phyloP scores from a whole-genome alignment of 2,888 invertebrate genomes.

The Cordylochernes scorpioides region DNA sequence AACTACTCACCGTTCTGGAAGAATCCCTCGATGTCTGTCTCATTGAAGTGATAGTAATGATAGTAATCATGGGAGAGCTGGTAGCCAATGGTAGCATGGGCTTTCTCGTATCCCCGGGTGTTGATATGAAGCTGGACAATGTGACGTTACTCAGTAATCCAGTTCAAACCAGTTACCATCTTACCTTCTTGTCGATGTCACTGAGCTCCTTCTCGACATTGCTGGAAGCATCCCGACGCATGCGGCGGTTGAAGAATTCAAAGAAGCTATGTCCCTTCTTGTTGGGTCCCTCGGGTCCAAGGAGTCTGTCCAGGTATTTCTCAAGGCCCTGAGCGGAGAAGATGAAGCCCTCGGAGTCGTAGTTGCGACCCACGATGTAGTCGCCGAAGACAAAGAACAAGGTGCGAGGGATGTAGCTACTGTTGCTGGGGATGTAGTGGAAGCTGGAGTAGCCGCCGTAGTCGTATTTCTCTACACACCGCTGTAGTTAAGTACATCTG shows the following conservation, averaged over 20 bases:
- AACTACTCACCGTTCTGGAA: no score
- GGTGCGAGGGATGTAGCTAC: slow-evolving; percentile 8
- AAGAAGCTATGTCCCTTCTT: slow-evolving; percentile 1
- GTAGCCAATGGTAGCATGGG: slow-evolving; percentile 7
- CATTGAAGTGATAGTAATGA: slow-evolving; percentile 6
- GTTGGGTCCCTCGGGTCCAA: slow-evolving; percentile 8
- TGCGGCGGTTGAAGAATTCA: background rate
- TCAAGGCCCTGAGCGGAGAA: slow-evolving; percentile 10
- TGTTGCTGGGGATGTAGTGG: slow-evolving; percentile 10
- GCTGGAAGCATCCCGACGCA: background rate
- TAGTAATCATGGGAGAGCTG: slow-evolving; percentile 5
- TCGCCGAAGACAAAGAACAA: slow-evolving; percentile 8
- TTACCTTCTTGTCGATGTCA: background rate
- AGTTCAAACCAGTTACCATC: no score
- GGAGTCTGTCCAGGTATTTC: slow-evolving; percentile 9
- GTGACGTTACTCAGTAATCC: no score
- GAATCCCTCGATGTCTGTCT: slow-evolving; percentile 1
- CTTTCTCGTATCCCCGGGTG: slow-evolving; percentile 3
- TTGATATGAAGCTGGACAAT: slow-evolving; percentile 1
- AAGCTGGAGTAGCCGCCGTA: slow-evolving; percentile 9
- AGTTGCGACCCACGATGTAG: slow-evolving; percentile 7
- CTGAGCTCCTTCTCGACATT: background rate
- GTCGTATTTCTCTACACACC: slow-evolving; percentile 6
- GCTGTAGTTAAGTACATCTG: background rate
- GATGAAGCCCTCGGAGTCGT: slow-evolving; percentile 4